These are phyloP conservation scores for Malurus splendens DNA, from an alignment of 2,797 vertebrate species.

Conservation along the genomic window DNA sequence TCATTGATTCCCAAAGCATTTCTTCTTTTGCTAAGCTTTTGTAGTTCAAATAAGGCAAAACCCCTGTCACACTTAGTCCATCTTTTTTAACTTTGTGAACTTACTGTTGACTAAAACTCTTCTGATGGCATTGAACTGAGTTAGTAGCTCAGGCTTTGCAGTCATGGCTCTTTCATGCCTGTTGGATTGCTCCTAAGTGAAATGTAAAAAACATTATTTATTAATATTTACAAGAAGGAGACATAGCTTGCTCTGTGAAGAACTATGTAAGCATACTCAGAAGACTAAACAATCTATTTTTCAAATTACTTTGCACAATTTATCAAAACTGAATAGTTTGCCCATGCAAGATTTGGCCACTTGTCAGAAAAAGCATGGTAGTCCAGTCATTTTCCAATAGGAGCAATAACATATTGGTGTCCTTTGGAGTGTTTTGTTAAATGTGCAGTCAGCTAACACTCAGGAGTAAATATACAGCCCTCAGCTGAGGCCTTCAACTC, in stretches of 20 bases:
- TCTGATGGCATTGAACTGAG: background rate
- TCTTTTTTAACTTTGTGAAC: background rate
- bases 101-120: background rate
- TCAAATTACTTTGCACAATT: background rate
- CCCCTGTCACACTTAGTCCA: background rate
- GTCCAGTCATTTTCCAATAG: slow-evolving; percentile 1
- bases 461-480: slow-evolving; percentile 3
- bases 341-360: background rate
- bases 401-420: background rate
- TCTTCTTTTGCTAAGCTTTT: background rate
- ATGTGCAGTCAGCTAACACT: slow-evolving; percentile 15
- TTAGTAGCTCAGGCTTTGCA: background rate
- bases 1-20: slow-evolving; percentile 37
- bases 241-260: background rate
- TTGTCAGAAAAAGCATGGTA: background rate
- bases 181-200: background rate
- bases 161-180: background rate
- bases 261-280: background rate
- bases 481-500: slow-evolving; percentile 5
- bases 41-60: slow-evolving; percentile 4
- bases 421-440: slow-evolving; percentile 23
- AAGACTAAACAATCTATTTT: slow-evolving; percentile 16
- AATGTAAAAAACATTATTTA: slow-evolving; percentile 9
- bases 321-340: slow-evolving; percentile 9
- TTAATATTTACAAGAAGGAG: slow-evolving; percentile 9